Evolutionary conservation across 2,113 vertebrate species (phyloP).

Genomic region (Corvus moneduloides): DNA sequence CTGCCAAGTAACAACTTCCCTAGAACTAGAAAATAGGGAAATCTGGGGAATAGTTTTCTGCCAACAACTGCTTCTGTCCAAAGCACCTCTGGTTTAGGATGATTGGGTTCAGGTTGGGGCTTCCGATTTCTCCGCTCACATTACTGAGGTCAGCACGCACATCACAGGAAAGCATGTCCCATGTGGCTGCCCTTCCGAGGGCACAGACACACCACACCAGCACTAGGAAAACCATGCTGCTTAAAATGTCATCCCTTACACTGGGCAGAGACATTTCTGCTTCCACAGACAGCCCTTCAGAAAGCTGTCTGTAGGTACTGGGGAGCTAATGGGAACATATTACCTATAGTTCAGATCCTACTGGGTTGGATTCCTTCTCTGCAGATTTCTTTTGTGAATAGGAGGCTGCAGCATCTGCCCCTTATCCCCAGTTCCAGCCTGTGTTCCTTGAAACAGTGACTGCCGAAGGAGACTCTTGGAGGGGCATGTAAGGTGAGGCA

Average conservation of each 20-base stretch:
- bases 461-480: not conserved
- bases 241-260: not conserved
- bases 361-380: not conserved
- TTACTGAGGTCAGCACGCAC: rapidly evolving
- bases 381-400: not conserved
- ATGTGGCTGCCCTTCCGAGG: rapidly evolving
- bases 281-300: not conserved
- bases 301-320: not conserved
- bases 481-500: rapidly evolving
- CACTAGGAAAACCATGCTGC: not conserved
- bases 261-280: not conserved
- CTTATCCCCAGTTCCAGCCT: rapidly evolving
- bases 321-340: rapidly evolving
- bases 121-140: rapidly evolving
- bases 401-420: not conserved
- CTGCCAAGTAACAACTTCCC: no score
- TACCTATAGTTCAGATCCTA: not conserved
- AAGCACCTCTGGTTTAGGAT: not conserved
- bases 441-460: not conserved
- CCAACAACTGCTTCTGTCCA: not conserved
- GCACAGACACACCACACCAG: not conserved
- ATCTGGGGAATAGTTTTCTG: not conserved
- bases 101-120: rapidly evolving
- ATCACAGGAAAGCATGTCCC: rapidly evolving
- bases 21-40: not conserved